Conservation (phyloP, 2,888 invertebrate genomes). For the Rotaria magnacalcarata region DNA sequence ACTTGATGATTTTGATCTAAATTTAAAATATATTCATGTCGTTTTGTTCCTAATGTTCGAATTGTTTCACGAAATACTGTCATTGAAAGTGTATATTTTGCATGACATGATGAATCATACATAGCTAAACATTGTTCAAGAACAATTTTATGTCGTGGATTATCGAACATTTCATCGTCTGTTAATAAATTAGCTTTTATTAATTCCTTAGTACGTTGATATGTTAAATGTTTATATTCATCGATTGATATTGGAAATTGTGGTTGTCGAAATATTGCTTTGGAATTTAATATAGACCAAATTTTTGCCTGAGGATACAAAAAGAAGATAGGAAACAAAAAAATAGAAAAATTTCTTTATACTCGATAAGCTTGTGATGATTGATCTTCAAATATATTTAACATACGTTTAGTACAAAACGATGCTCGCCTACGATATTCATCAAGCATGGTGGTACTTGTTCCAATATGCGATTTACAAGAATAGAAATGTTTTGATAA, state of each 20-base stretch:
- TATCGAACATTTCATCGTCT: conserved; percentile 61
- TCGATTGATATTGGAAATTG: background rate
- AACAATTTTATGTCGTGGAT: conserved; percentile 55
- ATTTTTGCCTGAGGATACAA: background rate
- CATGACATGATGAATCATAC: conserved; percentile 58
- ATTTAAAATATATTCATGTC: conserved; percentile 58
- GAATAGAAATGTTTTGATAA: too few relatives aligned
- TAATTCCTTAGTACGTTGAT: conserved; percentile 67
- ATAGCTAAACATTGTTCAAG: conserved; percentile 55
- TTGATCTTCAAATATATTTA: background rate
- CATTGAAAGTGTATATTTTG: conserved; percentile 56
- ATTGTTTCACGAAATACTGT: conserved; percentile 62
- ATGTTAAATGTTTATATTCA: conserved; percentile 48
- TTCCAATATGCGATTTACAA: background rate
- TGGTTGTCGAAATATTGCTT: conserved; percentile 16
- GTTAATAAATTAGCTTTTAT: conserved; percentile 62
- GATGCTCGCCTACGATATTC: conserved; percentile 12
- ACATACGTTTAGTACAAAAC: background rate
- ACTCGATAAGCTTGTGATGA: conserved; percentile 3
- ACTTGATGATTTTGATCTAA: conserved; percentile 59
- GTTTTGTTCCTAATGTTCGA: conserved; percentile 61
- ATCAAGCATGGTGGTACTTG: background rate
- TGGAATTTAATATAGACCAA: background rate
- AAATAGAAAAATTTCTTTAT: background rate
- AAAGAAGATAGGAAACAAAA: background rate